These are phyloP conservation scores for Lasius platythorax DNA, from an alignment of 2,888 invertebrate species.

Conservation along the genomic window DNA sequence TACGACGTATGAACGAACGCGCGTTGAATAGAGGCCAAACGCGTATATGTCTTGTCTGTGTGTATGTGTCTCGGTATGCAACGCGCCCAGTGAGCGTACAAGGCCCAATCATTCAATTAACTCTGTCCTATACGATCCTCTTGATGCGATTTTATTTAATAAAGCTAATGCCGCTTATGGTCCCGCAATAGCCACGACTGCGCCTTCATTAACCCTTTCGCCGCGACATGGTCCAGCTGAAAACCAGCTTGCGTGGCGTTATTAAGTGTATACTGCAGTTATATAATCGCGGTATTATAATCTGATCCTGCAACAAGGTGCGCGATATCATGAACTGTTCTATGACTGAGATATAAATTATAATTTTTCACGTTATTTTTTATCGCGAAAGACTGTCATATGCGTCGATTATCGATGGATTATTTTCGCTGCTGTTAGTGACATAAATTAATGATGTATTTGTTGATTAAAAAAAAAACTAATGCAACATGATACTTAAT, in stretches of 20 bases:
- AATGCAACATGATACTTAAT: neutral
- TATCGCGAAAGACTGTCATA: neutral
- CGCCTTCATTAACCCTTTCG: conserved; percentile 52
- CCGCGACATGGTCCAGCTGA: conserved; percentile 28
- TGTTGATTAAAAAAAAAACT: neutral
- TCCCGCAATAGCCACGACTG: conserved; percentile 62
- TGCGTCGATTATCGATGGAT: neutral
- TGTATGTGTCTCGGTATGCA: conserved; percentile 35
- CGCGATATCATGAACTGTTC: neutral
- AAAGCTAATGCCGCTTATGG: conserved; percentile 77
- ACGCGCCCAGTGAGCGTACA: conserved; percentile 71
- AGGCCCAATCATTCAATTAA: conserved; percentile 84
- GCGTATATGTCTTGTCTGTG: neutral
- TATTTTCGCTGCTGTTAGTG: neutral
- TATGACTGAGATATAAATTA: neutral
- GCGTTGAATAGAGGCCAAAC: conserved; percentile 42
- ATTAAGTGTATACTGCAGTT: conserved; percentile 10
- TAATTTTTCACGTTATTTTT: neutral
- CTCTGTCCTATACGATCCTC: conserved; percentile 80
- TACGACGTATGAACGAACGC: conserved; percentile 61
- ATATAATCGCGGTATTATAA: conserved; percentile 20
- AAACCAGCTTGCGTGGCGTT: conserved; percentile 48
- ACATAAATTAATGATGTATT: neutral
- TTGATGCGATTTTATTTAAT: conserved; percentile 83
- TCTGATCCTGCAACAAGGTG: neutral